Evolutionary conservation across 2,113 vertebrate species (phyloP).

Genomic region (Atlantisia rogersi): DNA sequence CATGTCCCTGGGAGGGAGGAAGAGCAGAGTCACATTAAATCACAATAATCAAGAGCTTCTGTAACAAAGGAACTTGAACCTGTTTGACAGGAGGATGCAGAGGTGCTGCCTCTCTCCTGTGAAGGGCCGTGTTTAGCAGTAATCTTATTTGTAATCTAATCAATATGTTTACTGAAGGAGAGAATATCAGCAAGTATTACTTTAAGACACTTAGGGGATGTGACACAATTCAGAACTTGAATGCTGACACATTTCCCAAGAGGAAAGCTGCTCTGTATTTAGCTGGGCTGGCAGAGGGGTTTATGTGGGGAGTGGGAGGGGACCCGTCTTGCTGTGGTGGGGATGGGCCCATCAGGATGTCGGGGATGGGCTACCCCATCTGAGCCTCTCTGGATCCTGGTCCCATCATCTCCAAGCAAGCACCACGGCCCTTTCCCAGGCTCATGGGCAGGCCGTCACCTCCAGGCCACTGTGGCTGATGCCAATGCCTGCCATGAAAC

Average conservation of each 20-base stretch:
- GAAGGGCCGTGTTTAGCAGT: not conserved
- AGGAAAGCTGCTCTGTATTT: accelerated
- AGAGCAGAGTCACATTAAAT: conserved; percentile 1
- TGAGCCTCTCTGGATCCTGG: not conserved
- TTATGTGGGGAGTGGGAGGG: not conserved
- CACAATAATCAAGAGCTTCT: not conserved
- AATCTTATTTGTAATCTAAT: conserved; percentile 70
- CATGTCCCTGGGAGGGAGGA: not conserved
- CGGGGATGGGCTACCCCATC: not conserved
- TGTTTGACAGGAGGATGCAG: not conserved
- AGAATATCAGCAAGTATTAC: conserved; percentile 65
- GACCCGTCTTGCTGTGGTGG: not conserved
- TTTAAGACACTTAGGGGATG: conserved; percentile 46
- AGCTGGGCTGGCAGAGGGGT: not conserved
- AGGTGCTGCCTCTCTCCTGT: not conserved
- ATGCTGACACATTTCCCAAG: not conserved
- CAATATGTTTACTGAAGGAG: conserved; percentile 66
- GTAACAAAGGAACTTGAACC: not conserved
- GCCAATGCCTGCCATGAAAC: not conserved
- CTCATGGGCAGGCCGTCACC: accelerated
- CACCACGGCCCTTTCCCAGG: not conserved
- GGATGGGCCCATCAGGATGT: accelerated
- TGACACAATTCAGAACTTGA: not conserved
- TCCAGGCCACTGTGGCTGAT: not conserved
- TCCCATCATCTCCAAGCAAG: accelerated